phyloP scores from a whole-genome alignment of 2,888 invertebrate species.

The Pyrochroa serraticornis region DNA sequence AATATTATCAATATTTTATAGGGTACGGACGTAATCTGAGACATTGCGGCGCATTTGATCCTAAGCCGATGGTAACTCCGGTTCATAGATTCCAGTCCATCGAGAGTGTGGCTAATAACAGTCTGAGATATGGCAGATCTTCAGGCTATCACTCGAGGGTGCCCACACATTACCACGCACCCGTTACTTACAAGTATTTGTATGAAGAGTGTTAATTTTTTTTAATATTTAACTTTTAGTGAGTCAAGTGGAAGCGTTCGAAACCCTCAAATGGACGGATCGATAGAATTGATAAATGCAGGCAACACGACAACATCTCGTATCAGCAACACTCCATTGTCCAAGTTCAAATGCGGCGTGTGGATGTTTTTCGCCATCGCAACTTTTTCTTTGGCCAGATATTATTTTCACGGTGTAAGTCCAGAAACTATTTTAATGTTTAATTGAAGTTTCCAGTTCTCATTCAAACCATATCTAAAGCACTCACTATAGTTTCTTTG shows the following conservation, averaged over 20 bases:
- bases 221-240: conserved; percentile 23
- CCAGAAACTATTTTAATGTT: conserved; percentile 44
- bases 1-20: conserved; percentile 12
- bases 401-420: conserved; percentile 63
- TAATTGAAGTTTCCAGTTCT: too few relatives aligned
- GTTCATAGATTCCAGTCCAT: conserved; percentile 72
- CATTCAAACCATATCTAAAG: too few relatives aligned
- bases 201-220: not conserved
- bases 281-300: conserved; percentile 35
- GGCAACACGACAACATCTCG: conserved; percentile 31
- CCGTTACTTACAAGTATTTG: conserved; percentile 40
- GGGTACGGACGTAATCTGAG: conserved; percentile 46
- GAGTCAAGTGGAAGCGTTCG: conserved; percentile 39
- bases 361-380: conserved; percentile 74
- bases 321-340: conserved; percentile 55
- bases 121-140: conserved; percentile 56
- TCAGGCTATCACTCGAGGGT: conserved; percentile 38
- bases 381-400: conserved; percentile 73
- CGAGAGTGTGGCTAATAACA: conserved; percentile 63
- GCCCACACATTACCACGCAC: conserved; percentile 26
- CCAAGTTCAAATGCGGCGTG: conserved; percentile 72
- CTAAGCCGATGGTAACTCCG: conserved; percentile 73
- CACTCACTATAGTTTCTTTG: too few relatives aligned
- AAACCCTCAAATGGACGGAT: conserved; percentile 20
- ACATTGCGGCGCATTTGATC: conserved; percentile 42